phyloP scores from a whole-genome alignment of 2,888 invertebrate species.

The Epistrophe eligans region DNA sequence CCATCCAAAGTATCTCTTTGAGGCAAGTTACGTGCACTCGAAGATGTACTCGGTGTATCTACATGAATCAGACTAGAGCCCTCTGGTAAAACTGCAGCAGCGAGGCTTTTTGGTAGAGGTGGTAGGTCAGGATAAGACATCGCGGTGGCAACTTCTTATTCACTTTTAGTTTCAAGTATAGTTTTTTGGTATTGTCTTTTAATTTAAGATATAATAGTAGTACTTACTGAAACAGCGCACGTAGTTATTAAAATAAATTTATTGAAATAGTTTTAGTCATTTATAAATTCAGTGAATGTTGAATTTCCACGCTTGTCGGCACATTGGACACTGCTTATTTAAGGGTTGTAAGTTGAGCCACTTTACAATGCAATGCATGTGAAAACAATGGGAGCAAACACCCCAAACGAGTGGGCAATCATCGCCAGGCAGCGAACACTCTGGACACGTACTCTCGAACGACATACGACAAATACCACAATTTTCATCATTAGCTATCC shows the following conservation, averaged over 20 bases:
- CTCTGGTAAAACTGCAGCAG: slow-evolving; percentile 86
- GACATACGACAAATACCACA: slow-evolving; percentile 99
- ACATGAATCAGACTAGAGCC: slow-evolving; percentile 43
- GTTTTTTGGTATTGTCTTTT: slow-evolving; percentile 63
- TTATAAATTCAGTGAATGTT: slow-evolving; percentile 88
- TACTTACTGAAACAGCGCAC: slow-evolving; percentile 59
- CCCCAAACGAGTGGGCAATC: slow-evolving; percentile 99
- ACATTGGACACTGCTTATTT: slow-evolving; percentile 97
- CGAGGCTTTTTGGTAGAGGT: slow-evolving; percentile 94
- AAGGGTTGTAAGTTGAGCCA: slow-evolving; percentile 97
- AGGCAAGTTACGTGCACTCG: slow-evolving; percentile 64
- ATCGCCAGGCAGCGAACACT: slow-evolving; percentile 98
- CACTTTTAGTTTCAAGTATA: slow-evolving; percentile 33
- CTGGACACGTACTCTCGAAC: slow-evolving; percentile 99
- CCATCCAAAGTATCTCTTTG: slow-evolving; percentile 56
- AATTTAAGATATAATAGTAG: slow-evolving; percentile 29
- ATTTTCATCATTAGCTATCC: slow-evolving; percentile 99
- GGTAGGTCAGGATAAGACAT: slow-evolving; percentile 91
- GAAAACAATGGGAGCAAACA: slow-evolving; percentile 99
- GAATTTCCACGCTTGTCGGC: slow-evolving; percentile 99
- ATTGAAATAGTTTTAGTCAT: slow-evolving; percentile 53
- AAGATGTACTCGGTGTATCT: slow-evolving; percentile 68
- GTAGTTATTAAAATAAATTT: slow-evolving; percentile 52
- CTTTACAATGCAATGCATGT: slow-evolving; percentile 99
- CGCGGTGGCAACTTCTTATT: slow-evolving; percentile 42